Evolutionary conservation across 2,888 invertebrate species (phyloP), one percentile per base, ranked within the genome.

Genomic region (Fabriciana adippe): DNA sequence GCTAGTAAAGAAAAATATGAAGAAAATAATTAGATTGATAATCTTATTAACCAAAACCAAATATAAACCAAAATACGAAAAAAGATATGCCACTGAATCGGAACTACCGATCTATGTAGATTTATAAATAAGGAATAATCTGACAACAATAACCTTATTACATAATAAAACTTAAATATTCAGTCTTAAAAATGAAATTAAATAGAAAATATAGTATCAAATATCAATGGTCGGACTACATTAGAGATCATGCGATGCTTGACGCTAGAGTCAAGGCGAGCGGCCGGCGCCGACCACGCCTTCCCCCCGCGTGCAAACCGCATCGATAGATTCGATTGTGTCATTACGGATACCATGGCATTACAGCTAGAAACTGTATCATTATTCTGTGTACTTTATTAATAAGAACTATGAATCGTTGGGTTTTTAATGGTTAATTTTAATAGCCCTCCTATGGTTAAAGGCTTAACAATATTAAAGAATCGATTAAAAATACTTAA

Each of bases 221-320:
- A 31, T 3, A 31, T 11, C 59, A 0, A 3, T 5, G 14, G 55
- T 56, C 77, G 65, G 31, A 13, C 64, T 81, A 79, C 55, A 81
- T 74, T 75, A 78, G 89, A 92, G 92, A 92, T 91, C 90, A 92
- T 91, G 89, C 91, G 91, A 92, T 91, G 92, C 85, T 91, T 89
- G 91, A 89, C 87, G 90, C 85, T 86, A 84, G 86, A 92, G 92
- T 92, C 92, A 92, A 92, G 92, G 92, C 90, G 90, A 92, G 90
- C 92, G 90, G 90, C 92, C 91, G 88, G 88, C 90, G 86, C 88
- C 91, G 88, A 88, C 92, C 92, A 92, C 92, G 92, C 92, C 91
- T 85, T 87, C 80, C 79, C 76, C 80, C 82, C 79, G 77, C 77
- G 76, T 79, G 76, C 82, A 77, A 78, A 77, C 79, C 79, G 69